A percentile compares a stretch with the other conserved stretches of the same genome.
Conservation (phyloP, 92 coral and sea anemone species). For the Porites cylindrica region DNA sequence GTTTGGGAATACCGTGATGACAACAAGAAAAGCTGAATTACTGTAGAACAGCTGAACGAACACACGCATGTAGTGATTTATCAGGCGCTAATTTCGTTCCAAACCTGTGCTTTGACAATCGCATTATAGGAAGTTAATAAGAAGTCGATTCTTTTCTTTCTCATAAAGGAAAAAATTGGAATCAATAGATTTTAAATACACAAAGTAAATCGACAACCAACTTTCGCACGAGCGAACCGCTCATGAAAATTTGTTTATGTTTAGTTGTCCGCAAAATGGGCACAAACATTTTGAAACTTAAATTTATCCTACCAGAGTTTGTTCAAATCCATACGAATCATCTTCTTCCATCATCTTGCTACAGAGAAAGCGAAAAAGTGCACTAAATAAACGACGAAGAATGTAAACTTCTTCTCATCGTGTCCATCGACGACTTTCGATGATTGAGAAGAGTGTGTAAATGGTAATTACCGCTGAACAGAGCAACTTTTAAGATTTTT, state of each 20-base stretch:
- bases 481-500: neutral
- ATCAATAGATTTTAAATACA: neutral
- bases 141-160: neutral
- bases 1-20: neutral
- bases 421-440: neutral
- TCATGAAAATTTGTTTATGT: neutral
- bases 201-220: neutral
- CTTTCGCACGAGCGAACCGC: neutral
- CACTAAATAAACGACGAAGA: slow-evolving; percentile 2
- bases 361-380: neutral
- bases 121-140: neutral
- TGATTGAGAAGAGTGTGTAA: too few relatives aligned
- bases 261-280: slow-evolving; percentile 18
- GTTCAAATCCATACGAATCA: slow-evolving; percentile 91
- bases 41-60: neutral
- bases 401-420: neutral
- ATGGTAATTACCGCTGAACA: neutral
- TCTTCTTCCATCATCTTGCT: slow-evolving; percentile 76
- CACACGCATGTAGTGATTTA: neutral
- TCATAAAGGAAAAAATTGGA: neutral
- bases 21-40: neutral
- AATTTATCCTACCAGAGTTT: slow-evolving; percentile 83
- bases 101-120: neutral
- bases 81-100: neutral
- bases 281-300: neutral